Evolutionary conservation across 2,113 vertebrate genomes (phyloP).

Genomic region (Amazona vittata): DNA sequence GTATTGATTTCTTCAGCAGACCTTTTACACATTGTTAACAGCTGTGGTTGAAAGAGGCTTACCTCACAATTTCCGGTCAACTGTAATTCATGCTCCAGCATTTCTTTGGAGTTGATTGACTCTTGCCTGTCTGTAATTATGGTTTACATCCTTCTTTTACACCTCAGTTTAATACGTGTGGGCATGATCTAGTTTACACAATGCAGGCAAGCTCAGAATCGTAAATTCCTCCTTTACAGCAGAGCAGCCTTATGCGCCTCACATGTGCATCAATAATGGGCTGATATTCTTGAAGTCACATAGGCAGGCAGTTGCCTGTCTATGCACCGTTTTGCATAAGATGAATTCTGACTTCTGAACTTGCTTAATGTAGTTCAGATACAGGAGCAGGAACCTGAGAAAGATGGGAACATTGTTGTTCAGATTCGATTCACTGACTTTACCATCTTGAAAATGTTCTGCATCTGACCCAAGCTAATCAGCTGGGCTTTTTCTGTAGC

Average conservation of each 20-base stretch:
- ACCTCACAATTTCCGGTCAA: conserved; percentile 22
- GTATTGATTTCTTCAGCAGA: conserved; percentile 43
- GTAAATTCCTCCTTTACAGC: not conserved
- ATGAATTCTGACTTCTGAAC: not conserved
- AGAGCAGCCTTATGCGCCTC: not conserved
- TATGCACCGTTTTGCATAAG: not conserved
- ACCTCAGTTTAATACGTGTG: not conserved
- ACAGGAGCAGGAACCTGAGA: not conserved
- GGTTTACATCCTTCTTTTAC: not conserved
- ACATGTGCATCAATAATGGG: not conserved
- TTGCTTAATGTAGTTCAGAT: not conserved
- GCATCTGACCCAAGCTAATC: not conserved
- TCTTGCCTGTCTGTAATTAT: conserved; percentile 8
- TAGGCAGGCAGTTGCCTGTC: not conserved
- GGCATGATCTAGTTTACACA: not conserved
- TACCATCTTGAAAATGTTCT: not conserved
- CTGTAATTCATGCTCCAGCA: not conserved
- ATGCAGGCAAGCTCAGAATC: not conserved
- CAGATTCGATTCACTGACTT: not conserved
- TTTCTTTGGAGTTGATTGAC: not conserved
- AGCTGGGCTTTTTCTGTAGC: not conserved
- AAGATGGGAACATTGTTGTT: not conserved
- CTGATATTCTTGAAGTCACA: not conserved
- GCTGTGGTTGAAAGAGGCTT: conserved; percentile 10
- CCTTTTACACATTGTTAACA: not conserved